Evolutionary conservation across 2,797 vertebrate species (phyloP).

Genomic region (Pyrrhura leucotis): DNA sequence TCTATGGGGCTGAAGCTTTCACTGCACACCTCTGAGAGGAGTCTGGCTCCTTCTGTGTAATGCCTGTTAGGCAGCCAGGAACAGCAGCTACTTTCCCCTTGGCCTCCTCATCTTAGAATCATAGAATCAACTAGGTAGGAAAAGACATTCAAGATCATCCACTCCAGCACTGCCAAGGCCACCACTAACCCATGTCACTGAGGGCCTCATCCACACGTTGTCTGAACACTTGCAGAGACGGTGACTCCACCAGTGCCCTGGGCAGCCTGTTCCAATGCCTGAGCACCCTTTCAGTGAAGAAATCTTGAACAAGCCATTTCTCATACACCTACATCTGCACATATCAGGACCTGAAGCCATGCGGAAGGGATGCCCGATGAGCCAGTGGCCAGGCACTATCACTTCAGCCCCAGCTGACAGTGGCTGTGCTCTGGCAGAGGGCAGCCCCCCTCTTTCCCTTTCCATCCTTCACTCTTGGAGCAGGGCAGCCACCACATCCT

Average conservation of each 20-base stretch:
- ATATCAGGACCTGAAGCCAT: accelerated
- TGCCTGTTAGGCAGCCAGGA: accelerated
- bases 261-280: neutral
- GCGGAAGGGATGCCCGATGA: accelerated
- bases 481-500: neutral
- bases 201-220: neutral
- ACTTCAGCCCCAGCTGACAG: neutral
- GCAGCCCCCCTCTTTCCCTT: neutral
- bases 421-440: neutral
- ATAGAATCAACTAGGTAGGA: neutral
- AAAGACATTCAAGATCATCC: neutral
- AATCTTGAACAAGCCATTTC: neutral
- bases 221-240: neutral
- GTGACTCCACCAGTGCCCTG: neutral
- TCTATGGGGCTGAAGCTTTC: neutral
- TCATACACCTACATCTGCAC: neutral
- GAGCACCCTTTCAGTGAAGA: neutral
- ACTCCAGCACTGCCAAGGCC: neutral
- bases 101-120: neutral
- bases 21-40: neutral
- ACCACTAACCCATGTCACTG: neutral
- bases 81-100: neutral
- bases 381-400: accelerated
- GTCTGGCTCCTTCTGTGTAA: neutral
- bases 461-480: neutral